Base-by-base conservation (phyloP, 2,888 invertebrate species). In the Drosophila macrothrix region DNA sequence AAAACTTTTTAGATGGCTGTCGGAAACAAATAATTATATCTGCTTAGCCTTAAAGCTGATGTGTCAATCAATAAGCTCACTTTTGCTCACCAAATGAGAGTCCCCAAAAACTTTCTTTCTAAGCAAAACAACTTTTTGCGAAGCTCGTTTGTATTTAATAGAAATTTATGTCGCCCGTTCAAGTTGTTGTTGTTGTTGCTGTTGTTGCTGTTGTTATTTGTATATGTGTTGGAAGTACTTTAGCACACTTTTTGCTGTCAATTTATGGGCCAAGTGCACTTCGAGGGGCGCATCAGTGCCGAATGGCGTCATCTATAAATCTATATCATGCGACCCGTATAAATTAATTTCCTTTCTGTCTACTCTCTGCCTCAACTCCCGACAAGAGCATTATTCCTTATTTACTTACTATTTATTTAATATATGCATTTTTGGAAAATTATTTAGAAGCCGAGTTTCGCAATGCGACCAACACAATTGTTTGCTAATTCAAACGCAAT, bases 101-200 rank as follows among this genome's bases (percentile, higher is more conserved):
- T 22, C 49, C 55, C 64, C 49, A 59, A 68, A 72, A 81, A 81
- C 56, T 73, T 81, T 82, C 61, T 52, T 37, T 28, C 29, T 39
- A n/a, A 29, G 33, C 62, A 66, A 63, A 68, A 63, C 58, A 80
- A 66, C 50, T 69, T 73, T 67, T 60, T 68, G 54, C 49, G 56
- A 35, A 69, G 71, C 76, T 81, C 80, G 82, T 84, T 84, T 84
- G 81, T 82, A 71, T 86, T 84, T 86, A 84, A 84, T 84, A 81
- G 67, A 84, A 84, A 84, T 86, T 86, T 84, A 84, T 84, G 79
- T 79, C 64, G 2, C 63, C 49, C 52, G 41, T 52, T 62, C 31
- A 67, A 65, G 49, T 59, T 46, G 16, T 25, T 46, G 16, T 9
- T 43, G n/a, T 28, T 69, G 50, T 50, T 49, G 50, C 19, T 43